Base-by-base conservation (phyloP, 1,140 invertebrate genomes). In the Cepaea nemoralis region DNA sequence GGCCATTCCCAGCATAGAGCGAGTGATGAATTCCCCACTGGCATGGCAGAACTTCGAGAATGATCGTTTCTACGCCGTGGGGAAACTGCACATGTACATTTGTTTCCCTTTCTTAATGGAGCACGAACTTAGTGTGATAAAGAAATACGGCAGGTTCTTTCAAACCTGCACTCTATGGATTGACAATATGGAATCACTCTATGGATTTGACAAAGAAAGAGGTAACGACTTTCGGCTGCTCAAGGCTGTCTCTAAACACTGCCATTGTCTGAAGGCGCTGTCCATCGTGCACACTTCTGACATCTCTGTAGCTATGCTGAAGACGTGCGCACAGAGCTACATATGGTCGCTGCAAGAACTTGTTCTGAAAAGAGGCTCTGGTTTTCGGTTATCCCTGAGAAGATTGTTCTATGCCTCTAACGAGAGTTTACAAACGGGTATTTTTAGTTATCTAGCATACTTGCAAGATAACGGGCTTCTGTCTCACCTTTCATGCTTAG, bases 81-180 rank as follows among this genome's bases (percentile, higher is more conserved):
- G 66, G 19, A 63, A 37, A 24, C 33, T 77, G 22, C 33, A 66
- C 37, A 77, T 77, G 55, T 77, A 77, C 55, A 71, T 71, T 27
- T 71, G 40, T 45, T 77, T 59, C 42, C 48, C 48, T 8, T 27
- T 77, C 19, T 31, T 77, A 16, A 50, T 77, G 31, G 55, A 35
- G 6, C 33, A 42, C 31, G 75, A 77, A 31, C 75, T 77, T 5
- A 59, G 22, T 6, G 55, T 77, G 24, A 77, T 77, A 12, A 35
- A 42, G 35, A 55, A 37, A 14, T 77, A 77, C 35, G 75, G 75
- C 1, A 55, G 19, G 14, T 77, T 55, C 50, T 77, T 77, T 50
- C 75, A 66, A 40, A 63, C 75, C 31, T 77, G 75, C 75, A 59
- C 75, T 0, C 63, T 77, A 1, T 77, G 75, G 75, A 35, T 77